Evolutionary conservation across 2,113 vertebrate genomes (phyloP).

Genomic region (Elgaria multicarinata): DNA sequence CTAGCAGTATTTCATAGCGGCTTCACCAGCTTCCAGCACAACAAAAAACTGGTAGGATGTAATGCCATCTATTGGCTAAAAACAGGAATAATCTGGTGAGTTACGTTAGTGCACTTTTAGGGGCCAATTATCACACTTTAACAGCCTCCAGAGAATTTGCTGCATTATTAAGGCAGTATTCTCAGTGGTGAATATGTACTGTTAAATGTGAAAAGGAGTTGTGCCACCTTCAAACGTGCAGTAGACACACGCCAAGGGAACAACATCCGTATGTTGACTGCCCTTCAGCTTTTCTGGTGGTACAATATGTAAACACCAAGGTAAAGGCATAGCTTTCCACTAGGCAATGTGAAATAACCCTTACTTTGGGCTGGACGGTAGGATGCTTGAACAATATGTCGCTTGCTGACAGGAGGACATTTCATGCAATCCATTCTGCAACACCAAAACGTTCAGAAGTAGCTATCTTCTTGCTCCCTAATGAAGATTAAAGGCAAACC

Average conservation of each 20-base stretch:
- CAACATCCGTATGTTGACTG: no score
- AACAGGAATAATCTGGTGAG: background rate
- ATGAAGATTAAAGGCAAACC: background rate
- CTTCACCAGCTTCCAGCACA: background rate
- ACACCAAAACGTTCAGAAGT: background rate
- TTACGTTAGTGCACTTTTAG: background rate
- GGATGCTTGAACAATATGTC: background rate
- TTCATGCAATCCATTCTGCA: background rate
- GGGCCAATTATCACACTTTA: background rate
- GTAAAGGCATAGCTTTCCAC: background rate
- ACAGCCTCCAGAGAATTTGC: background rate
- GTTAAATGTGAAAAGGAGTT: background rate
- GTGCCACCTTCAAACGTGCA: no score
- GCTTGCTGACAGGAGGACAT: background rate
- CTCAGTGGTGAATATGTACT: background rate
- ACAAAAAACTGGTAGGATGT: conserved; percentile 4
- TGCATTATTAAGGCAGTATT: background rate
- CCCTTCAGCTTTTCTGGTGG: background rate
- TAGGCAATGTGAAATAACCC: background rate
- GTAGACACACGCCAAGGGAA: background rate
- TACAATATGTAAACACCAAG: background rate
- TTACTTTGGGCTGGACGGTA: background rate
- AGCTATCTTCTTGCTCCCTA: background rate
- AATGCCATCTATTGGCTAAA: conserved; percentile 2
- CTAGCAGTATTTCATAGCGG: background rate